Base-by-base conservation (phyloP, 2,888 invertebrate genomes). In the Margaritifera margaritifera region DNA sequence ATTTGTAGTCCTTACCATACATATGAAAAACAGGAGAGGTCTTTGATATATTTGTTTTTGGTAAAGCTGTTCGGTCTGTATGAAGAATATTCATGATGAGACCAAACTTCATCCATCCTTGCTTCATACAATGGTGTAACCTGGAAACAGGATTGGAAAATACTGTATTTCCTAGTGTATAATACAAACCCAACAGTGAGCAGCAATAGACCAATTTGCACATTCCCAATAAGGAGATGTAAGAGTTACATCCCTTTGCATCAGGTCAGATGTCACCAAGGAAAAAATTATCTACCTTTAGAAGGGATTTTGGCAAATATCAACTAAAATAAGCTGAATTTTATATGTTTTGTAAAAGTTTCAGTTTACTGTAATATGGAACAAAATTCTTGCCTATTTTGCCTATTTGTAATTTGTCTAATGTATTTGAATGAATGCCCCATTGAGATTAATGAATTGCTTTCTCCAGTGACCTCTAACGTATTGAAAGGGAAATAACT, bases 21-120 rank as follows among this genome's bases (percentile, higher is more conserved):
- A 84, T 68, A 11, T 71, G 71, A 75, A 86, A 87, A 19, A 82
- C 71, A 42, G 87, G 87, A 27, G 87, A 86, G n/a, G 79, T 86
- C 56, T 84, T 84, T 50, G 82, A 86, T n/a, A 85, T 74, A 77
- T 84, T 86, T 25, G 82, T 80, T 20, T 73, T 66, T n/a, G 73
- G 73, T 27, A 74, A 69, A 64, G 77, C 75, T 6, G 80, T 72
- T 31, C 82, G 72, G 62, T 78, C 72, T 63, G 83, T 81, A 31
- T 76, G 69, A 42, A 81, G 66, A 24, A 86, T 80, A 51, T 81
- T 78, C 22, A 72, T 66, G 57, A 72, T 75, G 18, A 85, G 58
- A 22, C 86, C 86, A 79, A 78, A 84, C 53, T 79, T 80, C 63
- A 84, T 66, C 86, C 86, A 86, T 20, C 82, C 81, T 65, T 69